Evolutionary conservation across 2,888 invertebrate genomes (phyloP).

Genomic region (Folsomia candida): DNA sequence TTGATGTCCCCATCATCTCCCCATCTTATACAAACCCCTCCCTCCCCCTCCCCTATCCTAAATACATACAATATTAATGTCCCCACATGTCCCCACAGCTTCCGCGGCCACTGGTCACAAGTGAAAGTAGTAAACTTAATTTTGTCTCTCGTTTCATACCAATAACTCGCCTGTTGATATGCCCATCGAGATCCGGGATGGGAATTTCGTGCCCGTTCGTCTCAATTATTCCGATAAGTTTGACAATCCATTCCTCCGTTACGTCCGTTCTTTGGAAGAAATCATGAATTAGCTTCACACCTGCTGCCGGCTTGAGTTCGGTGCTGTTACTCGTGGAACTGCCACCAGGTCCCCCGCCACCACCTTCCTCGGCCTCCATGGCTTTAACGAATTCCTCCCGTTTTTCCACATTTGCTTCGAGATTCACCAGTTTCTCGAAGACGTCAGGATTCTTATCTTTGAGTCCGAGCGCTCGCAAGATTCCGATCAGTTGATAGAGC

Average conservation of each 20-base stretch:
- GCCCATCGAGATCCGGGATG: conserved; percentile 38
- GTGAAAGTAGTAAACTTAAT: background rate
- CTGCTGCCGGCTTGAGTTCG: background rate
- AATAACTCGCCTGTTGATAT: conserved; percentile 42
- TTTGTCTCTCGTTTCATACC: conserved; percentile 20
- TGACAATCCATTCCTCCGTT: conserved; percentile 71
- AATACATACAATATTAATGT: too few species aligned
- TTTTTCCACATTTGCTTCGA: conserved; percentile 66
- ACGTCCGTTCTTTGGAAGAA: conserved; percentile 55
- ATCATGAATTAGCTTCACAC: conserved; percentile 31
- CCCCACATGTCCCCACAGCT: too few species aligned
- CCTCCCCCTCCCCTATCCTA: too few species aligned
- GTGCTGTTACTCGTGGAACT: background rate
- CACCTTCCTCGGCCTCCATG: conserved; percentile 60
- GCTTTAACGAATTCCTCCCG: conserved; percentile 57
- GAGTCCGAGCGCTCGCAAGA: conserved; percentile 65
- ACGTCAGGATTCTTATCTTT: conserved; percentile 60
- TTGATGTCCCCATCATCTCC: too few species aligned
- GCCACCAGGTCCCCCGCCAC: conserved; percentile 51
- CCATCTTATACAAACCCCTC: too few species aligned
- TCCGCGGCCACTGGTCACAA: too few species aligned
- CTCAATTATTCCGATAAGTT: conserved; percentile 72
- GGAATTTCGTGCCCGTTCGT: conserved; percentile 57
- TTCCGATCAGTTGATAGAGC: conserved; percentile 66
- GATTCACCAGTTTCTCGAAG: conserved; percentile 59